These are phyloP conservation scores for Polyergus mexicanus DNA, from an alignment of 1,140 invertebrate genomes.

Conservation along the genomic window DNA sequence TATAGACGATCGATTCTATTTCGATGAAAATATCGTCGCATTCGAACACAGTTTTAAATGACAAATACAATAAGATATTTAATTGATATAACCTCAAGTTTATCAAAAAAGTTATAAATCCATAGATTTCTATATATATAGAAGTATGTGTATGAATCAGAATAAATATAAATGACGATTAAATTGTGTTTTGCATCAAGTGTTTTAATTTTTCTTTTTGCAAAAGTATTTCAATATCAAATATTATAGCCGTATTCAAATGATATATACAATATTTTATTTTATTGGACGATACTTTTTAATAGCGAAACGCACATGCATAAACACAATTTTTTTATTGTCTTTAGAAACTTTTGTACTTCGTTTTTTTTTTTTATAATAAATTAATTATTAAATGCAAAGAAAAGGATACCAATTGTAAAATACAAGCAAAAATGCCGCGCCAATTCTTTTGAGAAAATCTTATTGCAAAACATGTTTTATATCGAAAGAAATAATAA, in stretches of 20 bases:
- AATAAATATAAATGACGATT: background rate
- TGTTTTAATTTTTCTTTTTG: conserved; percentile 8
- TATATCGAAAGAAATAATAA: background rate
- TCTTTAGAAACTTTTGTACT: conserved; percentile 3
- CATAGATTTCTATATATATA: too few species aligned
- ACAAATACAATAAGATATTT: background rate
- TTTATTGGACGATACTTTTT: conserved; percentile 17
- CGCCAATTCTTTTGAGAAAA: background rate
- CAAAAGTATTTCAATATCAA: conserved; percentile 17
- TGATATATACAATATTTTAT: background rate
- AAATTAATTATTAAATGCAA: conserved; percentile 18
- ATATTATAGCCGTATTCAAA: background rate
- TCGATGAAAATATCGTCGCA: background rate
- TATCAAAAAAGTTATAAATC: background rate
- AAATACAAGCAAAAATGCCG: background rate
- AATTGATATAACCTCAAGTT: background rate
- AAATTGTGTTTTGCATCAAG: background rate
- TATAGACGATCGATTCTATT: background rate
- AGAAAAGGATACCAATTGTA: background rate
- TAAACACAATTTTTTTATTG: background rate
- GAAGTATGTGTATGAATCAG: background rate
- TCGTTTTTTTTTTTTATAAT: background rate
- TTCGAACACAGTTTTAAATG: background rate
- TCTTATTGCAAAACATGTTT: conserved; percentile 20
- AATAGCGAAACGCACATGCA: conserved; percentile 4